phyloP scores from a whole-genome alignment of 2,797 vertebrate species.

The Galago senegalensis region DNA sequence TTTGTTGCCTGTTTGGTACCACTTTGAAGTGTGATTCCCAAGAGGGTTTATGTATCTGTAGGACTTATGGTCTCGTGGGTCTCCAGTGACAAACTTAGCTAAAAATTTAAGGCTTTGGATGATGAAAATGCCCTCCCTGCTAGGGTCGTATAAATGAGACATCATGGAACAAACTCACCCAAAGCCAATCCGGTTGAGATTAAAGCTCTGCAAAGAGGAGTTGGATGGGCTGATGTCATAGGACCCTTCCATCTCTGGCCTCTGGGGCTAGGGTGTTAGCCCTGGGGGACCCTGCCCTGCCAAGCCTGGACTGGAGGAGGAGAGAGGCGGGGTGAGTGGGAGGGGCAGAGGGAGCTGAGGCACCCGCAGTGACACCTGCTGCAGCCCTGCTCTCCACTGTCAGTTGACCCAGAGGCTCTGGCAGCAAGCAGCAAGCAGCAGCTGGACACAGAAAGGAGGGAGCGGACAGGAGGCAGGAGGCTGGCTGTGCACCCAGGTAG shows the following conservation, averaged over 20 bases:
- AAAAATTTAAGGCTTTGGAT: conserved; percentile 62
- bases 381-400: conserved; percentile 14
- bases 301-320: conserved; percentile 60
- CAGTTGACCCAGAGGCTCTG: not conserved
- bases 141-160: conserved; percentile 37
- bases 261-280: not conserved
- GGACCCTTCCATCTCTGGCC: conserved; percentile 56
- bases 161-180: not conserved
- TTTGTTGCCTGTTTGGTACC: not conserved
- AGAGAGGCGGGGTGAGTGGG: conserved; percentile 80
- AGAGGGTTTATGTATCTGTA: conserved; percentile 19
- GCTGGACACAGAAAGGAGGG: conserved; percentile 46
- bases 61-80: not conserved
- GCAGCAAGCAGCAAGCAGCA: not conserved
- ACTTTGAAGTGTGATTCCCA: not conserved
- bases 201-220: not conserved
- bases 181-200: not conserved
- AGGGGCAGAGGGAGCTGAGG: conserved; percentile 62
- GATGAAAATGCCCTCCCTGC: not conserved
- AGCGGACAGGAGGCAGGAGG: conserved; percentile 12
- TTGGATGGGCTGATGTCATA: not conserved
- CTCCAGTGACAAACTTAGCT: not conserved
- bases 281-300: conserved; percentile 52
- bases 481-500: conserved; percentile 36
- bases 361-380: conserved; percentile 61